phyloP scores from a whole-genome alignment of 1,140 invertebrate species.

The Zaprionus capensis region DNA sequence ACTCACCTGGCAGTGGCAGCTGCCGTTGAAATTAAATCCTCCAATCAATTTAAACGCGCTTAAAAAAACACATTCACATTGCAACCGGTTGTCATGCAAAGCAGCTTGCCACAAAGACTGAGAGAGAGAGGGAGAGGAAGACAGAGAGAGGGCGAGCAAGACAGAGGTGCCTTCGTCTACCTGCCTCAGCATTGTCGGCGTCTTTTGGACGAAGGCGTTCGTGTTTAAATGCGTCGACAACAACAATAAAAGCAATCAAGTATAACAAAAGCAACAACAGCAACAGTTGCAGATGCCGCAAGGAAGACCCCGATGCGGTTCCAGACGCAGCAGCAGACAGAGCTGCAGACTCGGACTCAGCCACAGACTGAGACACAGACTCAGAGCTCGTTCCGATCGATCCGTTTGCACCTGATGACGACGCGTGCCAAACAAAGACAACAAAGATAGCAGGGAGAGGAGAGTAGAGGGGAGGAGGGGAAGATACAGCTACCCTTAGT shows the following conservation, averaged over 20 bases:
- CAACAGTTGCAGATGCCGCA: not conserved
- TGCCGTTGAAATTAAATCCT: conserved; percentile 81
- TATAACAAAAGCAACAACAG: conserved; percentile 19
- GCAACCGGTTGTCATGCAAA: conserved; percentile 80
- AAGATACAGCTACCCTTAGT: conserved; percentile 1
- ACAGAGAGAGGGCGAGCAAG: conserved; percentile 15
- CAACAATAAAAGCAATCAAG: conserved; percentile 53
- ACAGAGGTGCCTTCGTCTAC: conserved; percentile 11
- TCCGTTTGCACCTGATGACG: conserved; percentile 63
- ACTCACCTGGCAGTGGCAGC: conserved; percentile 60
- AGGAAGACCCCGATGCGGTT: conserved; percentile 4
- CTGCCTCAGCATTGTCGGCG: conserved; percentile 34
- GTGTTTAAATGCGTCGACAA: conserved; percentile 46
- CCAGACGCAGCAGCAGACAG: conserved; percentile 15
- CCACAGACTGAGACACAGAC: conserved; percentile 21
- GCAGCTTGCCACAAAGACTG: conserved; percentile 50
- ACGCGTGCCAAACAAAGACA: conserved; percentile 77
- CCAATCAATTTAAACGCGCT: conserved; percentile 77
- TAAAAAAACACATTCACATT: conserved; percentile 48
- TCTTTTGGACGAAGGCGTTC: conserved; percentile 47
- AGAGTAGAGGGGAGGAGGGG: not conserved
- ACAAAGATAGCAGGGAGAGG: conserved; percentile 21
- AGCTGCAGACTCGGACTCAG: conserved; percentile 26
- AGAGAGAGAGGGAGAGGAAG: conserved; percentile 26
- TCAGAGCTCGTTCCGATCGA: conserved; percentile 24